phyloP scores from a whole-genome alignment of 1,140 invertebrate genomes.

The Asbolus verrucosus region DNA sequence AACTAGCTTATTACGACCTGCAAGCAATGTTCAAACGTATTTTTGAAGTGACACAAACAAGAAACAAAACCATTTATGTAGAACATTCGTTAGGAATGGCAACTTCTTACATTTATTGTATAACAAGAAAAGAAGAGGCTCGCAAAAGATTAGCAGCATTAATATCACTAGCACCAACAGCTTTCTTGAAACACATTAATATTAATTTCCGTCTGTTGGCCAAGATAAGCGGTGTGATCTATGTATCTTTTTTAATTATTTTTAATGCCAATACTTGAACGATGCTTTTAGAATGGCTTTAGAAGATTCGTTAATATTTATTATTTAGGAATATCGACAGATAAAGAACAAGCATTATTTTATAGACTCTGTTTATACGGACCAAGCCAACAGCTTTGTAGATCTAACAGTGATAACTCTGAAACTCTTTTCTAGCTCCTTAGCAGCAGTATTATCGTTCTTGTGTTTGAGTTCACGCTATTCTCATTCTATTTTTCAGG shows the following conservation, averaged over 20 bases:
- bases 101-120: not conserved
- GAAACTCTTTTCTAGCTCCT: not conserved
- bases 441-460: too few relatives aligned
- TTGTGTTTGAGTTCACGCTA: too few relatives aligned
- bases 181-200: conserved; percentile 2
- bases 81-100: conserved; percentile 21
- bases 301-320: not conserved
- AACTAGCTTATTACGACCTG: conserved; percentile 9
- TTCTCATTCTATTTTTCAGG: conserved; percentile 6
- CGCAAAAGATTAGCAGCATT: not conserved
- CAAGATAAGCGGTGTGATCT: too few relatives aligned
- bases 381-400: not conserved
- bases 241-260: too few relatives aligned
- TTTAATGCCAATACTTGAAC: too few relatives aligned
- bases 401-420: too few relatives aligned
- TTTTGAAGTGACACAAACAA: not conserved
- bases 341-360: not conserved
- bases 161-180: conserved; percentile 13
- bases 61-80: conserved; percentile 11
- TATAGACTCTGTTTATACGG: not conserved
- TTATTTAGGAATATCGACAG: not conserved
- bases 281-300: not conserved
- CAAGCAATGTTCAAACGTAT: not conserved
- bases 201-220: not conserved
- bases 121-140: not conserved